These are phyloP conservation scores for Hydropsyche tenuis DNA, from an alignment of 1,140 invertebrate species.

Conservation along the genomic window DNA sequence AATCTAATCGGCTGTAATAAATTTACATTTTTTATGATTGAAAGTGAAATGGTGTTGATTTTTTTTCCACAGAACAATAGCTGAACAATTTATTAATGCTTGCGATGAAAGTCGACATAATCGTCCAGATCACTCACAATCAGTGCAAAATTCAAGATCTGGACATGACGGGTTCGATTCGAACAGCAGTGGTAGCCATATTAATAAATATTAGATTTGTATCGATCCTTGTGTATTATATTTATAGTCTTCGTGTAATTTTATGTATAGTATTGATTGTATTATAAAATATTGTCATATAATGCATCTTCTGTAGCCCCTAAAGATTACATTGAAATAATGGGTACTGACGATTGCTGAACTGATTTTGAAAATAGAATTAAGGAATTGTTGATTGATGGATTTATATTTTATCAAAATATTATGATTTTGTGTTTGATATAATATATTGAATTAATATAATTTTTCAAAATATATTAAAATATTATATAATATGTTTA, in stretches of 20 bases:
- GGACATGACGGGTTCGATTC: constrained; percentile 50
- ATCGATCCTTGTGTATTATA: background rate
- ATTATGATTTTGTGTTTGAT: too few species aligned
- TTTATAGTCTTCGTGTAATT: background rate
- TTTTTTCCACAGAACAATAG: constrained; percentile 60
- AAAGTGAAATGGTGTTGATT: background rate
- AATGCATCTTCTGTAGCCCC: too few species aligned
- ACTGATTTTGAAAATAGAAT: too few species aligned
- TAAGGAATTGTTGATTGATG: too few species aligned
- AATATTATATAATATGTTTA: too few species aligned
- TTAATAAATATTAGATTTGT: constrained; percentile 42
- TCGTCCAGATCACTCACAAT: constrained; percentile 45
- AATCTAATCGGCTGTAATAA: background rate
- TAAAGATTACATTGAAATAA: too few species aligned
- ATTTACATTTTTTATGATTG: background rate
- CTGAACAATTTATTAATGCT: constrained; percentile 70
- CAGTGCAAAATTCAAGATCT: background rate
- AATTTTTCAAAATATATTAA: too few species aligned
- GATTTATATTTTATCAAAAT: too few species aligned
- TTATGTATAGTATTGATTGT: constrained; percentile 12
- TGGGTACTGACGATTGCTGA: too few species aligned
- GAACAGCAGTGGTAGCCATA: constrained; percentile 52
- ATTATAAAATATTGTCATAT: too few species aligned
- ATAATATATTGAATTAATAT: too few species aligned
- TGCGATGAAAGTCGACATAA: constrained; percentile 64